Percentiles rank a stretch among this genome's conserved stretches.
Evolutionary conservation across 2,797 vertebrate genomes (phyloP).

Genomic region (Chelon auratus): DNA sequence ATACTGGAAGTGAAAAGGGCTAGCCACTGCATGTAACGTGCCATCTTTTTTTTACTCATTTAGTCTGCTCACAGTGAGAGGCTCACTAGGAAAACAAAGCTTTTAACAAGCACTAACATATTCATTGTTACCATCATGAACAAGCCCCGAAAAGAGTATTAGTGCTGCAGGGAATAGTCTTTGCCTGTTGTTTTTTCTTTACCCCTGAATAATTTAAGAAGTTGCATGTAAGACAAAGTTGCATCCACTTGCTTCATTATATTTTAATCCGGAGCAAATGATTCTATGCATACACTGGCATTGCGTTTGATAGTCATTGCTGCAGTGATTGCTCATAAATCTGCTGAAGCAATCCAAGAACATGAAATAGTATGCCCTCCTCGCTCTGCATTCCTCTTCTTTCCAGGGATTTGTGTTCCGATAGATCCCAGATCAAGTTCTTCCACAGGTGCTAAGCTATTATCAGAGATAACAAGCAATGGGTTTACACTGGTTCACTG

Average conservation of each 20-base stretch:
- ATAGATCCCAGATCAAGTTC: conserved; percentile 66
- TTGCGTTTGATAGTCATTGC: conserved; percentile 61
- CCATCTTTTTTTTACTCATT: conserved; percentile 46
- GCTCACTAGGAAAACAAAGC: conserved; percentile 69
- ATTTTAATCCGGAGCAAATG: conserved; percentile 83
- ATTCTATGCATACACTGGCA: conserved; percentile 68
- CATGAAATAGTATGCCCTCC: conserved; percentile 40
- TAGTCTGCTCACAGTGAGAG: conserved; percentile 40
- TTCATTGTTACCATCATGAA: conserved; percentile 76
- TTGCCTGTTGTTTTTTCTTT: conserved; percentile 69
- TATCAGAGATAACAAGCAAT: conserved; percentile 54
- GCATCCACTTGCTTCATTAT: conserved; percentile 84
- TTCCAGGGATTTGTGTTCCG: conserved; percentile 51
- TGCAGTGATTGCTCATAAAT: conserved; percentile 62
- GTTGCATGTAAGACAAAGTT: conserved; percentile 85
- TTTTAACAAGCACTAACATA: conserved; percentile 79
- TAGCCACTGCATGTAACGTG: conserved; percentile 45
- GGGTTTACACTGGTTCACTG: conserved; percentile 55
- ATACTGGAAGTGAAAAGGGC: conserved; percentile 46
- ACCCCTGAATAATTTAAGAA: conserved; percentile 83
- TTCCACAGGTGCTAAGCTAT: conserved; percentile 61
- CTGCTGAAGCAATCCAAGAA: conserved; percentile 35
- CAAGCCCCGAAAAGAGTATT: conserved; percentile 72
- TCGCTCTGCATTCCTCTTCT: conserved; percentile 42
- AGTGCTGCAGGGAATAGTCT: conserved; percentile 69